Evolutionary conservation across 2,113 vertebrate genomes (phyloP).

Genomic region (Dendropsophus ebraccatus): DNA sequence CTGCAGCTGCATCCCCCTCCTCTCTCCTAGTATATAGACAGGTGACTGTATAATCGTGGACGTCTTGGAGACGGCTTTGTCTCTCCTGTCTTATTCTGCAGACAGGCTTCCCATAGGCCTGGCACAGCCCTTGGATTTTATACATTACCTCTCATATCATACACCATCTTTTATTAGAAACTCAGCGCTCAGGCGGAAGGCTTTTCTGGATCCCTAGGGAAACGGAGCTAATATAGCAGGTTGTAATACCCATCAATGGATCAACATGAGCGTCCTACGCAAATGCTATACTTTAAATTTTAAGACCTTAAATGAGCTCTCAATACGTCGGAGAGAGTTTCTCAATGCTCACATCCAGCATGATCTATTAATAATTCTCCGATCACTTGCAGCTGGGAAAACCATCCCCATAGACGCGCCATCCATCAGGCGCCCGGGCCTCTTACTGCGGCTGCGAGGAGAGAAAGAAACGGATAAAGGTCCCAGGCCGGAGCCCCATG

Average conservation of each 20-base stretch:
- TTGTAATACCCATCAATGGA: slow-evolving; percentile 51
- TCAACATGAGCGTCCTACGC: slow-evolving; percentile 16
- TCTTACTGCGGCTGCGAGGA: not conserved
- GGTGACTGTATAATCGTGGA: too few species aligned
- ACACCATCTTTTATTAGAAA: slow-evolving; percentile 48
- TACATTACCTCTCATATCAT: slow-evolving; percentile 25
- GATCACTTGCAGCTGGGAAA: not conserved
- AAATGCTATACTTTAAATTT: slow-evolving; percentile 39
- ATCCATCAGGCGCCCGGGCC: not conserved
- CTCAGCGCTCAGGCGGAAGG: slow-evolving; percentile 18
- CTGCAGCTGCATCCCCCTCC: too few species aligned
- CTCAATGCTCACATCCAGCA: slow-evolving; percentile 11
- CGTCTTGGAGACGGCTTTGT: too few species aligned
- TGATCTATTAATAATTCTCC: slow-evolving; percentile 14
- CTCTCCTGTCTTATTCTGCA: slow-evolving; percentile 7
- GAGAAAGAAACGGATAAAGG: not conserved
- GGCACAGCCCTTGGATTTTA: slow-evolving; percentile 2
- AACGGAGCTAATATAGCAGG: slow-evolving; percentile 29
- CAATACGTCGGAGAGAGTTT: slow-evolving; percentile 18
- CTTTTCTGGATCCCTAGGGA: slow-evolving; percentile 37
- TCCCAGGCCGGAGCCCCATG: not conserved
- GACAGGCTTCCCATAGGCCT: not conserved
- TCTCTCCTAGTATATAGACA: too few species aligned
- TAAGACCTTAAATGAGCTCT: slow-evolving; percentile 53
- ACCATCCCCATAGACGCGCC: not conserved